A percentile compares a stretch with the other conserved stretches of the same genome.
These are phyloP conservation scores for Hypotaenidia philippensis DNA, from an alignment of 2,797 vertebrate species.

Conservation along the genomic window DNA sequence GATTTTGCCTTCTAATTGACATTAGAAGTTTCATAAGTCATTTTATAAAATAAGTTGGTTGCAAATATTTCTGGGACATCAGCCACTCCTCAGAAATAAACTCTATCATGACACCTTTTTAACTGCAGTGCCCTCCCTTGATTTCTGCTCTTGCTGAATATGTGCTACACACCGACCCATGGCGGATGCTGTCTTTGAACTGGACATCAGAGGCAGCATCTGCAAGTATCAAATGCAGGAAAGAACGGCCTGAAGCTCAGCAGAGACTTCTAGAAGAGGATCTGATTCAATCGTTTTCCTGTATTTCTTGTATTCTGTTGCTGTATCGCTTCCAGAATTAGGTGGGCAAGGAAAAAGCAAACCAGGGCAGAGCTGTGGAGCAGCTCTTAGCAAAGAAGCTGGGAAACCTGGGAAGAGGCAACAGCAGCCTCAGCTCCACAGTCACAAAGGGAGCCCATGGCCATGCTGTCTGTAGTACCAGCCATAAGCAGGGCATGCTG, in stretches of 20 bases:
- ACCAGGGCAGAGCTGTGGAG: neutral
- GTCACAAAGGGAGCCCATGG: neutral
- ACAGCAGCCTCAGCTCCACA: neutral
- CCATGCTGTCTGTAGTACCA: rapidly evolving
- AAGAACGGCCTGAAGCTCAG: neutral
- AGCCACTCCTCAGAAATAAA: neutral
- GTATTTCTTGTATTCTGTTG: neutral
- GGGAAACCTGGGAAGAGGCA: neutral
- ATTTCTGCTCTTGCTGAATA: neutral
- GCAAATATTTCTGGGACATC: neutral
- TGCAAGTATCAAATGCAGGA: neutral
- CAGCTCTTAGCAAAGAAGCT: neutral
- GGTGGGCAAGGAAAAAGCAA: neutral
- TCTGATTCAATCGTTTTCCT: neutral
- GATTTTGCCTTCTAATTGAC: neutral
- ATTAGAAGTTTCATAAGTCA: neutral
- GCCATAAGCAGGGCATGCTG: neutral
- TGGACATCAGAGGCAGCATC: neutral
- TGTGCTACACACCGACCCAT: neutral
- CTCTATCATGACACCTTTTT: neutral
- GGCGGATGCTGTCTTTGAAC: neutral
- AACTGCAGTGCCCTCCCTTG: slow-evolving; percentile 10
- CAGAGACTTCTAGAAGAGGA: neutral
- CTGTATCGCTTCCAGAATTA: neutral
- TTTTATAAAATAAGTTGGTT: neutral